Evolutionary conservation across 2,113 vertebrate species (phyloP).

Genomic region (Acanthisitta chloris): DNA sequence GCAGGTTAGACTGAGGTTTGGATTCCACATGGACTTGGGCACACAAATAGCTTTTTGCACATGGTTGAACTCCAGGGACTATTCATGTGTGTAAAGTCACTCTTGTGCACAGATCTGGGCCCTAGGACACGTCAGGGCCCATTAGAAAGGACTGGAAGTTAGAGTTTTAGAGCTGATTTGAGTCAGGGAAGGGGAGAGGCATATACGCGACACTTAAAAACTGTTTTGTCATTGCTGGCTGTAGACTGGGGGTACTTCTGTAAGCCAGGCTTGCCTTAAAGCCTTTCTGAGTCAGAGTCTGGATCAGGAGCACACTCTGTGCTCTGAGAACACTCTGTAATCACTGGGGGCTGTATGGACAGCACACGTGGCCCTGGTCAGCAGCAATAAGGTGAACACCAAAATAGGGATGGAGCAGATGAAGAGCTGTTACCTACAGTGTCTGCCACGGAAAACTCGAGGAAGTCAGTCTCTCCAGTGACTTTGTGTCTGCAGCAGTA

Average conservation of each 20-base stretch:
- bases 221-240: background rate
- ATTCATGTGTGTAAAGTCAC: background rate
- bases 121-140: background rate
- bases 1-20: background rate
- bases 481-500: background rate
- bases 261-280: background rate
- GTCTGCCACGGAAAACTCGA: background rate
- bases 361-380: background rate
- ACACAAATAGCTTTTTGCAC: background rate
- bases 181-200: background rate
- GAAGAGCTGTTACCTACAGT: background rate
- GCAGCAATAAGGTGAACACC: background rate
- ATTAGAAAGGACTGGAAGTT: background rate
- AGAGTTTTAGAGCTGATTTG: background rate
- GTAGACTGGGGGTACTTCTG: background rate
- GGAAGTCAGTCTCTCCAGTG: background rate
- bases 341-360: accelerated
- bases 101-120: background rate
- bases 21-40: background rate
- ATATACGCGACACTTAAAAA: background rate
- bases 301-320: background rate
- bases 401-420: accelerated
- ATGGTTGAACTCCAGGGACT: background rate
- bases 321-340: background rate
- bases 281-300: background rate